Percentiles rank a stretch among this genome's conserved stretches.
Conservation (phyloP, 2,797 vertebrate species). For the Graptemys geographica region DNA sequence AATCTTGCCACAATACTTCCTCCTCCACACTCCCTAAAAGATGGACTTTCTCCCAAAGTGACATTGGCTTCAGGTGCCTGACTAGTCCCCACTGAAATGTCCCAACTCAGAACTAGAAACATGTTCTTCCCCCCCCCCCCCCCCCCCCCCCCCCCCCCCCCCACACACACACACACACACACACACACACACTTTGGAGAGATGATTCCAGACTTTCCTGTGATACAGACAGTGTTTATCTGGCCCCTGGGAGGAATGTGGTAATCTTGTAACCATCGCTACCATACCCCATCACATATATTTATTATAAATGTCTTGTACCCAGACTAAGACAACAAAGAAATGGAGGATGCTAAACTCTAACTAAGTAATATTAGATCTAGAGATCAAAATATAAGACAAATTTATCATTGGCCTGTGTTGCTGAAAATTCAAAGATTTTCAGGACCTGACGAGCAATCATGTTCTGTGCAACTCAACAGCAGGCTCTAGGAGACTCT, state of each 20-base stretch:
- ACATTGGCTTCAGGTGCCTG: not conserved
- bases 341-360: not conserved
- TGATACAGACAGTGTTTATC: fast-evolving
- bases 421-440: not conserved
- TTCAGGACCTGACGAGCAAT: not conserved
- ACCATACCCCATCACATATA: fast-evolving
- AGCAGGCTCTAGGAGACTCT: not conserved
- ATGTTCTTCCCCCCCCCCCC: too few relatives aligned
- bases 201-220: fast-evolving
- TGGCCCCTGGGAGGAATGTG: not conserved
- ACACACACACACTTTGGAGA: not conserved
- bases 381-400: not conserved
- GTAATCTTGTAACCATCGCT: constrained; percentile 13
- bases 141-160: too few relatives aligned
- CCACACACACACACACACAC: too few relatives aligned
- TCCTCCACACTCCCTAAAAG: constrained; percentile 13
- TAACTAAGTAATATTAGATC: not conserved
- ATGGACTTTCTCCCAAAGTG: constrained; percentile 9
- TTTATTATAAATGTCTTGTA: not conserved
- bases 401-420: not conserved
- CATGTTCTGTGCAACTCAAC: not conserved
- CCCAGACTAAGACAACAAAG: not conserved
- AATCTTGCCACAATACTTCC: not conserved
- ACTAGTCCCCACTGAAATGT: not conserved
- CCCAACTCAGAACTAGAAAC: not conserved